Evolutionary conservation across 2,113 vertebrate genomes (phyloP).

Genomic region (Ceyx margarethae): DNA sequence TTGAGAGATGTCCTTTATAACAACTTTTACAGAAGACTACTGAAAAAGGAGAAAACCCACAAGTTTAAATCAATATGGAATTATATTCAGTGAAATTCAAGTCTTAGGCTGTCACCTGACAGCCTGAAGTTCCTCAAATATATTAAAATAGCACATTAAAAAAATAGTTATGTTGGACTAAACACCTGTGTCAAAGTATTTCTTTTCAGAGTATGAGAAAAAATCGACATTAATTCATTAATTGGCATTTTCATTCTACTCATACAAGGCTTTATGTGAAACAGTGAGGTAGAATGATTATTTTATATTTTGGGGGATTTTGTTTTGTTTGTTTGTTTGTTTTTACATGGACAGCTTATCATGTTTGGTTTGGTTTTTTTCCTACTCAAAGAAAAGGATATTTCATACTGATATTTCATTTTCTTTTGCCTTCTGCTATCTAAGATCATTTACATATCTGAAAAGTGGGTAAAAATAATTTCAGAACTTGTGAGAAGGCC

Average conservation of each 20-base stretch:
- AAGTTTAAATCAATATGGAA: background rate
- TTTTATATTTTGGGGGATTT: accelerated
- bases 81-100: constrained; percentile 18
- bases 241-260: background rate
- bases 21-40: background rate
- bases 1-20: background rate
- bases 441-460: background rate
- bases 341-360: background rate
- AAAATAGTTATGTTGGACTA: background rate
- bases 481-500: background rate
- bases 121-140: background rate
- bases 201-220: background rate
- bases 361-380: background rate
- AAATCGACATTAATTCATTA: background rate
- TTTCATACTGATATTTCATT: background rate
- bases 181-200: background rate
- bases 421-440: background rate
- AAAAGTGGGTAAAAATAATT: background rate
- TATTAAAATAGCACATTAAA: background rate
- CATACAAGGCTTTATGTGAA: background rate
- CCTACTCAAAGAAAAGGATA: background rate
- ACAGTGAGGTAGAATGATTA: background rate
- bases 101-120: background rate
- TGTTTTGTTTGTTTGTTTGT: background rate
- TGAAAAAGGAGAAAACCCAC: constrained; percentile 16